Evolutionary conservation across 2,888 invertebrate genomes (phyloP).

Genomic region (Carcina quercana): DNA sequence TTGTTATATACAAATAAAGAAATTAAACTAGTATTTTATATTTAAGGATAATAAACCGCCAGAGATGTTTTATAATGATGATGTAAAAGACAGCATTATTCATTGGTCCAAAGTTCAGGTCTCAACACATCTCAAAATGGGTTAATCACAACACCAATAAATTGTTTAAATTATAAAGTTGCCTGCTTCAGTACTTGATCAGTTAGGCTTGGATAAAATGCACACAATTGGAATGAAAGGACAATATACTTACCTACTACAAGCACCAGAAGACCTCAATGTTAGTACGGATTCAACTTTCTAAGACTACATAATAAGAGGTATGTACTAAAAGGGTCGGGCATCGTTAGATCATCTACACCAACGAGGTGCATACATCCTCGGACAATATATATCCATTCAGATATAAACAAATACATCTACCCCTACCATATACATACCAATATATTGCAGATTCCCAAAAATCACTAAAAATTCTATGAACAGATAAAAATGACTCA

Average conservation of each 20-base stretch:
- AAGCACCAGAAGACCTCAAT: constrained; percentile 65
- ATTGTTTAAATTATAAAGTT: constrained; percentile 8
- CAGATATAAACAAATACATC: too few species aligned
- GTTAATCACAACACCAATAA: constrained; percentile 34
- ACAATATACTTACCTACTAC: constrained; percentile 54
- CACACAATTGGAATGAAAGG: constrained; percentile 60
- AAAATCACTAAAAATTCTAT: constrained; percentile 43
- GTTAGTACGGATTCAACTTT: constrained; percentile 35
- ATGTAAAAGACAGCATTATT: constrained; percentile 11
- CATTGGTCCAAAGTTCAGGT: constrained; percentile 54
- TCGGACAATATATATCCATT: too few species aligned
- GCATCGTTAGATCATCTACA: constrained; percentile 8
- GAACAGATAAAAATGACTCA: constrained; percentile 46
- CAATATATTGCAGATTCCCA: constrained; percentile 70
- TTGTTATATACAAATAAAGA: constrained; percentile 1
- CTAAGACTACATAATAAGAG: constrained; percentile 14
- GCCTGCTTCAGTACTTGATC: too few species aligned
- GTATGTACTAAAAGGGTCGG: constrained; percentile 8
- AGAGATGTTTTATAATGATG: constrained; percentile 3
- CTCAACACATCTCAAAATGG: constrained; percentile 42
- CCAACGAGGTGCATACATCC: background rate
- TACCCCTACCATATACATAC: constrained; percentile 21
- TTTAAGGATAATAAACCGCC: background rate
- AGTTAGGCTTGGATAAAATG: constrained; percentile 31
- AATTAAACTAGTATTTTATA: constrained; percentile 6